Evolutionary conservation across 2,797 vertebrate species (phyloP).

Genomic region (Gymnoscopelus microlampas): DNA sequence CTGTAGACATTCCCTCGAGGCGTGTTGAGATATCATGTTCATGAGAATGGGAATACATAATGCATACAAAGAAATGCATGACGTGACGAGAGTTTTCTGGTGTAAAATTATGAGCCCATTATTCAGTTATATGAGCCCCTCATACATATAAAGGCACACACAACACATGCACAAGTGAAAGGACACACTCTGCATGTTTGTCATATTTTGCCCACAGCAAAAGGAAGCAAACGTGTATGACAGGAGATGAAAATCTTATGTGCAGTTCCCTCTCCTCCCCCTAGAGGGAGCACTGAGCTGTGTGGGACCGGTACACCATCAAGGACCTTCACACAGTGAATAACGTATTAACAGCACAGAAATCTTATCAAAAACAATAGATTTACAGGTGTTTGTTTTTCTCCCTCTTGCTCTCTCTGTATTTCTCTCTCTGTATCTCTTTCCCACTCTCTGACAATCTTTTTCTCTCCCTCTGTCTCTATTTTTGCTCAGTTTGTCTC

Average conservation of each 20-base stretch:
- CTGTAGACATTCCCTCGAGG: too few species aligned
- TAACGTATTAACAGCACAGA: constrained; percentile 46
- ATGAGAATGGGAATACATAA: constrained; percentile 1
- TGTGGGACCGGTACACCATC: constrained; percentile 60
- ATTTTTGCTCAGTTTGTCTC: constrained; percentile 44
- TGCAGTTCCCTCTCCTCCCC: constrained; percentile 69
- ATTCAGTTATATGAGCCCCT: too few species aligned
- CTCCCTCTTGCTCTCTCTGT: constrained; percentile 34
- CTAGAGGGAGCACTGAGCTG: constrained; percentile 69
- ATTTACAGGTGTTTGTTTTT: too few species aligned
- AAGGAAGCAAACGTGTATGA: too few species aligned
- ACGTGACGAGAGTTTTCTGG: too few species aligned
- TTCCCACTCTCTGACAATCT: constrained; percentile 3
- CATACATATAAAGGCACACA: too few species aligned
- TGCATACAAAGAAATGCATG: constrained; percentile 30
- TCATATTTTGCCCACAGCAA: not conserved
- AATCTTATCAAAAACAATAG: constrained; percentile 42
- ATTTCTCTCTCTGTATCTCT: constrained; percentile 35
- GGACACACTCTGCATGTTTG: not conserved
- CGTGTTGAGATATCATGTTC: too few species aligned
- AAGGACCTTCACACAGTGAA: constrained; percentile 76
- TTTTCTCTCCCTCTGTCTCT: constrained; percentile 35
- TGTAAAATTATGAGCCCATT: too few species aligned
- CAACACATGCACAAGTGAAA: too few species aligned
- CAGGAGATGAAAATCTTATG: not conserved